A percentile compares a stretch with the other conserved stretches of the same genome.
phyloP scores from a whole-genome alignment of 2,113 vertebrate genomes.

The Phalacrocorax carbo region DNA sequence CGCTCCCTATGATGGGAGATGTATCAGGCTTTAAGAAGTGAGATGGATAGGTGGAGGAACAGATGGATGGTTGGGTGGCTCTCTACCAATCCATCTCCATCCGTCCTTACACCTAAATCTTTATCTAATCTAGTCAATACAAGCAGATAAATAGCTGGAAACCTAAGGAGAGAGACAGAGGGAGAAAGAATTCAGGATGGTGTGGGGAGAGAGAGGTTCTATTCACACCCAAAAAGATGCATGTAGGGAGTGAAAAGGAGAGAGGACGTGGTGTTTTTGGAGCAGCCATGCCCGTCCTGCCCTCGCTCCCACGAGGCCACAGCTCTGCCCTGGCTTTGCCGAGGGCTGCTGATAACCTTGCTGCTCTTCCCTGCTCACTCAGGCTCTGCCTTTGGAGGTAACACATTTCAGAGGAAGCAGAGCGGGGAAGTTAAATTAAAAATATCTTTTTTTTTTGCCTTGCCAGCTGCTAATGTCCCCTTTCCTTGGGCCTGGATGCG shows the following conservation, averaged over 20 bases:
- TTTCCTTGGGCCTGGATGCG: background rate
- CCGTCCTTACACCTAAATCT: conserved; percentile 15
- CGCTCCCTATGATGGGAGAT: background rate
- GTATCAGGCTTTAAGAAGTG: background rate
- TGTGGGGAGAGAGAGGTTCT: background rate
- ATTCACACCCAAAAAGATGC: background rate
- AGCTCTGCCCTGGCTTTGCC: background rate
- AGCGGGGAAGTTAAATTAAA: background rate
- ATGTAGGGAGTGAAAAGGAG: background rate
- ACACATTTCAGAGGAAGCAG: background rate
- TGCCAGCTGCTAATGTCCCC: background rate
- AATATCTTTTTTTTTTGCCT: background rate
- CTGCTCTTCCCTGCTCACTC: background rate
- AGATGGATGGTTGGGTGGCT: conserved; percentile 26
- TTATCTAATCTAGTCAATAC: background rate
- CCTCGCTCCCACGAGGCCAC: background rate
- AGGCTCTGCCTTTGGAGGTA: background rate
- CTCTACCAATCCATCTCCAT: conserved; percentile 35
- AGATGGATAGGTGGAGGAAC: conserved; percentile 19
- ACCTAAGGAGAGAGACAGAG: background rate
- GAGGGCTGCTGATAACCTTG: background rate
- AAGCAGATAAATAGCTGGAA: background rate
- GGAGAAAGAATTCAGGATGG: background rate
- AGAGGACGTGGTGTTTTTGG: background rate
- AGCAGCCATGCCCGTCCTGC: background rate